These are phyloP conservation scores for Hiodon alosoides DNA, from an alignment of 2,113 vertebrate genomes.

Conservation along the genomic window DNA sequence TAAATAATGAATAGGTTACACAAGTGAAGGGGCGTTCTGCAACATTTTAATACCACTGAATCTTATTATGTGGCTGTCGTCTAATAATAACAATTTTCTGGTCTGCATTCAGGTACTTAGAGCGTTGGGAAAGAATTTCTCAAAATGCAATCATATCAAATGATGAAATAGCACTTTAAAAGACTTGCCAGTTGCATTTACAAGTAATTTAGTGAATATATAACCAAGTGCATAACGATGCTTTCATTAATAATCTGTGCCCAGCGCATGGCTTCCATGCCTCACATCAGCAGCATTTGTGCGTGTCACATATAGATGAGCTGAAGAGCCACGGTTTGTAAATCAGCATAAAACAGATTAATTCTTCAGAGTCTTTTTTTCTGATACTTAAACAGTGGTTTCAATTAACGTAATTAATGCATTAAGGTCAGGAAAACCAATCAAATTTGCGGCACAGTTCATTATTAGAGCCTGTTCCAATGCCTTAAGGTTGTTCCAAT, in stretches of 20 bases:
- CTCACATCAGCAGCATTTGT: slow-evolving; percentile 20
- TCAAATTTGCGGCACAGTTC: too few relatives aligned
- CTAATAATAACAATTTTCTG: slow-evolving; percentile 7
- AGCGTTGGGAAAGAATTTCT: slow-evolving; percentile 18
- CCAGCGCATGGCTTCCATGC: slow-evolving; percentile 23
- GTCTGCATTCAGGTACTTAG: slow-evolving; percentile 3
- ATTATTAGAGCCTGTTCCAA: too few relatives aligned
- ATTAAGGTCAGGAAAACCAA: too few relatives aligned
- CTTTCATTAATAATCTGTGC: slow-evolving; percentile 48
- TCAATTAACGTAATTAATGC: neutral
- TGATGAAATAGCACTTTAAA: slow-evolving; percentile 47
- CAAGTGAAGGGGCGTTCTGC: neutral
- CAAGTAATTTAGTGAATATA: slow-evolving; percentile 50
- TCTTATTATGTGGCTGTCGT: neutral
- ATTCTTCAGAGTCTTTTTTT: neutral
- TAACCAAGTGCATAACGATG: slow-evolving; percentile 36
- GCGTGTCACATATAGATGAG: slow-evolving; percentile 5
- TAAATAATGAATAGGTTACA: neutral
- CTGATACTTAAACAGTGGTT: neutral
- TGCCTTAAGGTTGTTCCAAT: too few relatives aligned
- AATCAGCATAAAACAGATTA: neutral
- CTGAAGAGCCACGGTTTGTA: slow-evolving; percentile 1
- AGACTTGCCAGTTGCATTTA: slow-evolving; percentile 47
- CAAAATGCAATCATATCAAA: slow-evolving; percentile 36
- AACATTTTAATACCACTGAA: neutral